phyloP scores from a whole-genome alignment of 2,113 vertebrate genomes.

The Pimephales promelas region DNA sequence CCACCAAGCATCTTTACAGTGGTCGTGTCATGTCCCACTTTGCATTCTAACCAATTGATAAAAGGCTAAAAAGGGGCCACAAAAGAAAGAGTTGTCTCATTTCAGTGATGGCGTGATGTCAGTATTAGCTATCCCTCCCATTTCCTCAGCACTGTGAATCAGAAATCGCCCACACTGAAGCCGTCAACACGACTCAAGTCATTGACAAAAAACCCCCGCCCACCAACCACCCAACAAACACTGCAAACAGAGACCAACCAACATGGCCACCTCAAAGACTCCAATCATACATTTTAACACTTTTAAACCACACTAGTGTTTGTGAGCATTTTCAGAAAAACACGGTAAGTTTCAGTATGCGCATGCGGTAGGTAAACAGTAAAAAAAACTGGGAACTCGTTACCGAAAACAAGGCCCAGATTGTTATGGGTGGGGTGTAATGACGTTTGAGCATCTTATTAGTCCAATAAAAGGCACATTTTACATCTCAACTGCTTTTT shows the following conservation, averaged over 20 bases:
- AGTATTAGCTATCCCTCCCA: constrained; percentile 31
- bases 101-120: constrained; percentile 6
- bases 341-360: background rate
- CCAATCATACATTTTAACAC: constrained; percentile 48
- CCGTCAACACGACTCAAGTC: background rate
- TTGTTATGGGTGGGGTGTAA: background rate
- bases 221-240: constrained; percentile 34
- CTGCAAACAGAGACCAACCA: background rate
- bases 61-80: background rate
- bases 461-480: background rate
- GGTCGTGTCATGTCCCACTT: background rate
- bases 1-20: background rate
- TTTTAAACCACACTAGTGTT: constrained; percentile 27
- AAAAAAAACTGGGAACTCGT: background rate
- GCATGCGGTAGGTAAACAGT: too few relatives aligned
- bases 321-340: background rate
- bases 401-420: background rate
- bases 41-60: background rate
- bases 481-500: background rate
- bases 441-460: background rate
- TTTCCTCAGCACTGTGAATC: constrained; percentile 55
- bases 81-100: constrained; percentile 18
- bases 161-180: constrained; percentile 37
- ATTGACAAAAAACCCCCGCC: constrained; percentile 40
- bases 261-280: constrained; percentile 42